Evolutionary conservation across 2,797 vertebrate species (phyloP).

Genomic region (Taenioides sp.): DNA sequence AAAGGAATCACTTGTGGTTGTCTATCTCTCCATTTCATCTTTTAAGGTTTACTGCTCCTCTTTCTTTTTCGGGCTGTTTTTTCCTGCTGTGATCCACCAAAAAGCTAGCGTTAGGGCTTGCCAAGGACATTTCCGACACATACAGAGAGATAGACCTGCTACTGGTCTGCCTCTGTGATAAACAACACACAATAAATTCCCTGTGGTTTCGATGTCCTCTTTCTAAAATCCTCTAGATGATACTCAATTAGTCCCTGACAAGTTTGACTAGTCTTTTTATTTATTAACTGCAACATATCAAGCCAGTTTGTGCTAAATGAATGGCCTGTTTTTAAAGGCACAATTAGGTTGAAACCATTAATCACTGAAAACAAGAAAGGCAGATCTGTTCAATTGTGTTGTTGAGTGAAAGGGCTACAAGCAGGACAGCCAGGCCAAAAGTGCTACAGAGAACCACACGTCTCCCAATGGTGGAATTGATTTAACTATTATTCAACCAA

Average conservation of each 20-base stretch:
- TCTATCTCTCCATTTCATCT: constrained; percentile 73
- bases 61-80: constrained; percentile 55
- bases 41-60: constrained; percentile 60
- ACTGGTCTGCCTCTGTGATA: constrained; percentile 54
- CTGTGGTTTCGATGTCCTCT: constrained; percentile 41
- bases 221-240: constrained; percentile 38
- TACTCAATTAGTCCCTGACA: constrained; percentile 54
- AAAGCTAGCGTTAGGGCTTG: constrained; percentile 63
- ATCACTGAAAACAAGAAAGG: constrained; percentile 50
- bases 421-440: constrained; percentile 72
- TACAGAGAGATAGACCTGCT: constrained; percentile 47
- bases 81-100: constrained; percentile 68
- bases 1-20: constrained; percentile 63
- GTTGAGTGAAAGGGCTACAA: constrained; percentile 69
- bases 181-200: constrained; percentile 54
- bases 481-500: constrained; percentile 26
- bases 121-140: constrained; percentile 63
- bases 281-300: constrained; percentile 44
- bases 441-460: constrained; percentile 67
- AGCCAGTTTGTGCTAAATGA: constrained; percentile 2
- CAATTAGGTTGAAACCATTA: constrained; percentile 34
- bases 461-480: constrained; percentile 64
- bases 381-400: constrained; percentile 63
- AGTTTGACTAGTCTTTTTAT: constrained; percentile 37
- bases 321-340: constrained; percentile 13